Percentiles rank a stretch among this genome's conserved stretches.
These are phyloP conservation scores for Melipona quadrifasciata DNA, from an alignment of 1,140 invertebrate species.

Conservation along the genomic window DNA sequence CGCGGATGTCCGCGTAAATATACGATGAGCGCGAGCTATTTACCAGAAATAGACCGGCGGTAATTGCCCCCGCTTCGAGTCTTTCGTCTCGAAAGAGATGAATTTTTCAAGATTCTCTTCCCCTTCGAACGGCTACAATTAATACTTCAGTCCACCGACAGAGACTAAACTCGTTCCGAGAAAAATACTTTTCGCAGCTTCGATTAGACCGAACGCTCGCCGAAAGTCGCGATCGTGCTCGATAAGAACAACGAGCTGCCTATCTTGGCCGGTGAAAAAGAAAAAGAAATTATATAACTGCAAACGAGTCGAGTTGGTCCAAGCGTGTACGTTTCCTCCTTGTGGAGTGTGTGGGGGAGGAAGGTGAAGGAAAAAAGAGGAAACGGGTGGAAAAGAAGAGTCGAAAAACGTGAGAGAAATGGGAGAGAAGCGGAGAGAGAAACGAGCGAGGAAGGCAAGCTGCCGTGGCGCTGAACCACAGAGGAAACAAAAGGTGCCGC, in stretches of 20 bases:
- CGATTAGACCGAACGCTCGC: no score
- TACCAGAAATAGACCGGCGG: not conserved
- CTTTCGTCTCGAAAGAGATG: not conserved
- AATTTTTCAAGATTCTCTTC: not conserved
- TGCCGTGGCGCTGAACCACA: conserved; percentile 53
- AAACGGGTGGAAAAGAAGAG: not conserved
- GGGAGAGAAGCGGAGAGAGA: not conserved
- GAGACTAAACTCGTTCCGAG: not conserved
- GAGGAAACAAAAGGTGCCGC: conserved; percentile 68
- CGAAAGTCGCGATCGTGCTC: not conserved
- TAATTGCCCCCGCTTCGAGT: not conserved
- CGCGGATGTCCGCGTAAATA: not conserved
- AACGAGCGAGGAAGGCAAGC: conserved; percentile 22
- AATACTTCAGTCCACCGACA: not conserved
- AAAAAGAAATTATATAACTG: conserved; percentile 37
- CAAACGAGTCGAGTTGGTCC: conserved; percentile 6
- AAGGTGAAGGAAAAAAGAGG: not conserved
- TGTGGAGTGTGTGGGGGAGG: not conserved
- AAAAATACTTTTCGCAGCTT: not conserved
- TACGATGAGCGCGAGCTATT: not conserved
- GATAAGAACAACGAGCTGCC: not conserved
- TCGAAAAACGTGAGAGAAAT: not conserved
- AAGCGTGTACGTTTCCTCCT: conserved; percentile 43
- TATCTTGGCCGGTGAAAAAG: not conserved
- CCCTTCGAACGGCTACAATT: not conserved